Evolutionary conservation across 2,113 vertebrate species (phyloP).

Genomic region (Urocitellus parryii): DNA sequence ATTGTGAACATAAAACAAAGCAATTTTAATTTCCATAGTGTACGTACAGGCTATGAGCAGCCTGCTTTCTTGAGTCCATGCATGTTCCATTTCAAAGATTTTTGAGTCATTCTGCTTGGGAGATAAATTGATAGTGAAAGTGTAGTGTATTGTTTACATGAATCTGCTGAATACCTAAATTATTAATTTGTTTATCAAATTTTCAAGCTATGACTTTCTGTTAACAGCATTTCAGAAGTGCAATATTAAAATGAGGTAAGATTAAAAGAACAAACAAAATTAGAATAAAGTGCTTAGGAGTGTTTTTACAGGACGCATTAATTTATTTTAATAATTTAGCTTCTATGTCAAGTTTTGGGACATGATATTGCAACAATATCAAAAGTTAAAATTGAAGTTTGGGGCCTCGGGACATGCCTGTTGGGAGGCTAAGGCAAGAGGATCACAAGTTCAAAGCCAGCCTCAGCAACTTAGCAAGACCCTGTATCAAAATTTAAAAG

Average conservation of each 20-base stretch:
- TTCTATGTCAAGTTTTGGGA: slow-evolving; percentile 16
- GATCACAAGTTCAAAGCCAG: too few species aligned
- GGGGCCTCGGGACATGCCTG: too few species aligned
- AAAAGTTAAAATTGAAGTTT: not conserved
- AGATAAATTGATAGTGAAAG: slow-evolving; percentile 54
- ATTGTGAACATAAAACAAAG: slow-evolving; percentile 50
- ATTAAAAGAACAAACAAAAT: slow-evolving; percentile 64
- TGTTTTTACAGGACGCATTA: slow-evolving; percentile 60
- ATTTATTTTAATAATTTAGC: slow-evolving; percentile 69
- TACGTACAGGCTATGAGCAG: not conserved
- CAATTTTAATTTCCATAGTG: slow-evolving; percentile 60
- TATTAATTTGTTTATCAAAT: slow-evolving; percentile 49
- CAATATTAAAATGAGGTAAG: not conserved
- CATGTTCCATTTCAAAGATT: not conserved
- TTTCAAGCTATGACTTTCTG: slow-evolving; percentile 52
- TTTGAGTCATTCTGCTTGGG: slow-evolving; percentile 25
- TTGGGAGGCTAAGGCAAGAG: too few species aligned
- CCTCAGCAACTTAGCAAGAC: too few species aligned
- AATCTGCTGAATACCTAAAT: slow-evolving; percentile 22
- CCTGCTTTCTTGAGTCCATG: slow-evolving; percentile 50
- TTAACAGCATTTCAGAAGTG: slow-evolving; percentile 58
- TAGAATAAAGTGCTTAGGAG: slow-evolving; percentile 38
- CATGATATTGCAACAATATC: slow-evolving; percentile 11
- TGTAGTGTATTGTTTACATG: slow-evolving; percentile 15
- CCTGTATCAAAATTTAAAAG: too few species aligned